Evolutionary conservation across 2,797 vertebrate genomes (phyloP), one percentile per base, ranked within the genome.

Genomic region (Argya squamiceps): DNA sequence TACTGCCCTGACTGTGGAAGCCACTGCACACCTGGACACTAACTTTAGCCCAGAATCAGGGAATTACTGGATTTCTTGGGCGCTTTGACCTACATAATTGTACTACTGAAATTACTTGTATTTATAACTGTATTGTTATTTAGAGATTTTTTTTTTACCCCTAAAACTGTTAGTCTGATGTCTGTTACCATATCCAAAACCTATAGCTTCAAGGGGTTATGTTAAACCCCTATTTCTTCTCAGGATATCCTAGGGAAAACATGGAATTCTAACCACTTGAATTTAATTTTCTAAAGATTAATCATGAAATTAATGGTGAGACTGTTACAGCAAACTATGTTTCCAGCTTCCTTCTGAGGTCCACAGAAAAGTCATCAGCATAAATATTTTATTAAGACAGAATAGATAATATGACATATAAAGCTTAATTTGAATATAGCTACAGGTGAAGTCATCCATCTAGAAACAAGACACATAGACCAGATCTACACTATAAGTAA

Each of bases 371-470:
- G 18, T 84, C 67, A 60, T 78, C 30, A 62, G 3, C 23, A 52
- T 80, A 37, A 84, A 81, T 81, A 59, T 86, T 85, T 86, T 47
- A 59, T 62, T 64, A 58, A 70, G 34, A 36, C 23, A 62, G 78
- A 87, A 73, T 27, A 60, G 41, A 52, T 27, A 78, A 24, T 23
- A 64, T 39, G 30, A 62, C 60, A 23, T 69, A 43, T n/a, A 69
- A 73, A 92, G 10, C 32, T 30, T 60, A 62, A 89, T 88, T 94
- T 91, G 18, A 76, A 59, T 91, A 76, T 37, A 58, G 73, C 63
- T 89, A 46, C 63, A 79, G 82, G 79, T 88, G n/a, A 84, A 92
- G 36, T 62, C 27, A 65, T 77, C 26, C 18, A 56, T 80, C 43
- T 70, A 74, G 47, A 92, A 89, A 85, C 12, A 89, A 49, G 55